These are phyloP conservation scores for Clarias magur DNA, from an alignment of 2,113 vertebrate species.

Conservation along the genomic window DNA sequence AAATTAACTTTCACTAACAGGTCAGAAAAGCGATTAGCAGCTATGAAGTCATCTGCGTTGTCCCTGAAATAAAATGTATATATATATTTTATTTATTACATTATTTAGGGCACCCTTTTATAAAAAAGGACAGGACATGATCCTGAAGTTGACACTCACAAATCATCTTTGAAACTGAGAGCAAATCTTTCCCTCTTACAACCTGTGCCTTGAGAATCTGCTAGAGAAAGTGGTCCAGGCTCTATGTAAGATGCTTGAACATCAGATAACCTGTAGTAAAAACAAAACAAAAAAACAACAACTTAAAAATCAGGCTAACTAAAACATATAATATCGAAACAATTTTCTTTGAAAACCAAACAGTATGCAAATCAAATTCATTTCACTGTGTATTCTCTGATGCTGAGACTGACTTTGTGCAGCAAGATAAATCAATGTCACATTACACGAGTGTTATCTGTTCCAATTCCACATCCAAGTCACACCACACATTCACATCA, in stretches of 20 bases:
- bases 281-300: too few relatives aligned
- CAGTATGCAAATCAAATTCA: neutral
- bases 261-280: constrained; percentile 69
- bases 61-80: constrained; percentile 64
- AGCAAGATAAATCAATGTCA: neutral
- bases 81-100: neutral
- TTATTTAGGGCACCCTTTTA: neutral
- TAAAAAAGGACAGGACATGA: neutral
- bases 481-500: neutral
- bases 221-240: constrained; percentile 62
- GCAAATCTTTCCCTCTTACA: constrained; percentile 71
- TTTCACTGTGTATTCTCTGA: neutral
- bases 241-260: constrained; percentile 82
- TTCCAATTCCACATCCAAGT: neutral
- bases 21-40: constrained; percentile 67
- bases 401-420: too few relatives aligned
- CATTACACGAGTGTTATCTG: neutral
- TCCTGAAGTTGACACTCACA: constrained; percentile 75
- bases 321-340: neutral
- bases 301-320: neutral
- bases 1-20: constrained; percentile 69
- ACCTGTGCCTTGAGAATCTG: constrained; percentile 55
- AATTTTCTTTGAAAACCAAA: neutral
- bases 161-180: constrained; percentile 80
- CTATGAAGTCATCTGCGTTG: constrained; percentile 67